These are phyloP conservation scores for Pseudomyrmex sp. DNA, from an alignment of 1,140 invertebrate genomes.

Conservation along the genomic window DNA sequence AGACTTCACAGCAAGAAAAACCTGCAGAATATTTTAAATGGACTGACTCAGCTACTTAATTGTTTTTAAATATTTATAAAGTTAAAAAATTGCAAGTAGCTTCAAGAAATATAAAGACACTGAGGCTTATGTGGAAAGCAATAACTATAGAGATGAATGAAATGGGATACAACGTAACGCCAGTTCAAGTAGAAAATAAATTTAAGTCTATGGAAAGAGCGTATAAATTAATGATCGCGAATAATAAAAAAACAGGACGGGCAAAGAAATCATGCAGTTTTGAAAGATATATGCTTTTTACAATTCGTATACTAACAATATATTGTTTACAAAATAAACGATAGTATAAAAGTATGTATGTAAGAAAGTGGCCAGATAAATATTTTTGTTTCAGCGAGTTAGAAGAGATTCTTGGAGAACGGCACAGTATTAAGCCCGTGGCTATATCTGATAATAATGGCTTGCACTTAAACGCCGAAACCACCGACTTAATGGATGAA, in stretches of 20 bases:
- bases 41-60: neutral
- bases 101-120: neutral
- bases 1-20: too few relatives aligned
- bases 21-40: neutral
- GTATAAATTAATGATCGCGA: neutral
- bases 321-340: too few relatives aligned
- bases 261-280: neutral
- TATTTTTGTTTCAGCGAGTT: too few relatives aligned
- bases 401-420: too few relatives aligned
- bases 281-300: neutral
- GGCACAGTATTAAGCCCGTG: too few relatives aligned
- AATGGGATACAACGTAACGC: neutral
- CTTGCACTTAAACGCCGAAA: too few relatives aligned
- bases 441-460: too few relatives aligned
- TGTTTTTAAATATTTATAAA: neutral
- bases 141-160: neutral
- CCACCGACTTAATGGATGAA: too few relatives aligned
- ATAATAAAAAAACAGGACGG: neutral
- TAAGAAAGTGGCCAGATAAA: too few relatives aligned
- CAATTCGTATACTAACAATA: too few relatives aligned
- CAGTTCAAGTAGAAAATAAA: neutral
- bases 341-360: too few relatives aligned
- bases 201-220: neutral
- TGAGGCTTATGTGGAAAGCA: neutral
- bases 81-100: neutral